These are phyloP conservation scores for Dolichopus griseipennis DNA, from an alignment of 2,888 invertebrate species.

Conservation along the genomic window DNA sequence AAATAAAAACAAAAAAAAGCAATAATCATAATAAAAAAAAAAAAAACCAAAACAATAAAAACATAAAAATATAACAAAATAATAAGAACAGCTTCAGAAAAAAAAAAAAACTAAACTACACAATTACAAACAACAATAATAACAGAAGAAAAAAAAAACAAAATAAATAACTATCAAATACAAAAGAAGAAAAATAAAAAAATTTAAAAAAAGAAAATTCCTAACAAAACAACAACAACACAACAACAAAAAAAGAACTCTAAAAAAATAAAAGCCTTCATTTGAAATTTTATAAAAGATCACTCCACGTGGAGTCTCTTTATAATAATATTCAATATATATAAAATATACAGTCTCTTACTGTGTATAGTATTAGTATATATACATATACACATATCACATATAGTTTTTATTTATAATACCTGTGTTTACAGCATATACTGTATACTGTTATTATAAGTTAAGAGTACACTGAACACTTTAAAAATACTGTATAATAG, in stretches of 20 bases:
- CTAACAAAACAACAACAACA: background rate
- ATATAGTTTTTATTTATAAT: too few relatives aligned
- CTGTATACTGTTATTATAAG: too few relatives aligned
- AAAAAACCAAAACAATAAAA: background rate
- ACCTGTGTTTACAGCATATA: too few relatives aligned
- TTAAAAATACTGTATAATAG: too few relatives aligned
- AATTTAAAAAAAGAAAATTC: background rate
- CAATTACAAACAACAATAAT: background rate
- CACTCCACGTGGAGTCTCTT: too few relatives aligned
- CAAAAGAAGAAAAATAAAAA: background rate
- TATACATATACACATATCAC: too few relatives aligned
- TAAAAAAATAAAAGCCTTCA: background rate
- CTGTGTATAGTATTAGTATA: too few relatives aligned
- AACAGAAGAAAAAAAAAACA: background rate
- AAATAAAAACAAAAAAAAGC: background rate
- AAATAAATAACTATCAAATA: background rate
- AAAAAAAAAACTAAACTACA: constrained; percentile 6
- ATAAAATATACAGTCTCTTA: too few relatives aligned
- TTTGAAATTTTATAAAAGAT: background rate
- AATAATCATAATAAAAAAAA: background rate
- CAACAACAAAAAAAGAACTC: background rate
- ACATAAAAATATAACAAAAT: background rate
- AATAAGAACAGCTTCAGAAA: constrained; percentile 3
- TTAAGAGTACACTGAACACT: too few relatives aligned
- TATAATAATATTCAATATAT: too few relatives aligned